These are phyloP conservation scores for Danionella cerebrum DNA, from an alignment of 2,113 vertebrate species.

Conservation along the genomic window DNA sequence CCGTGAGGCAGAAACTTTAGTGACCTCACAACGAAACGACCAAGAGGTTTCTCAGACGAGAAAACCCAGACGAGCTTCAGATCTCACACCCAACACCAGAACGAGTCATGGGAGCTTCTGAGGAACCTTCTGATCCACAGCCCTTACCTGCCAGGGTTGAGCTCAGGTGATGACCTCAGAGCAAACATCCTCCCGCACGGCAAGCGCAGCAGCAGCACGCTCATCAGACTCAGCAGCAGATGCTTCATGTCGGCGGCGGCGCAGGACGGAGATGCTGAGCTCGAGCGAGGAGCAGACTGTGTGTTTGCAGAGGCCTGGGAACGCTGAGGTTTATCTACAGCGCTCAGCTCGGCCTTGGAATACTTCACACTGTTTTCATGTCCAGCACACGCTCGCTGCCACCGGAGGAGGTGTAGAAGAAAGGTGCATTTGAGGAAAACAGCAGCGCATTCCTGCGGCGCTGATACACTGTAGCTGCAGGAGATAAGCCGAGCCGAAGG, in stretches of 20 bases:
- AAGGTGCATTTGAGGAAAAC: slow-evolving; percentile 5
- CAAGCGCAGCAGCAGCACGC: too few relatives aligned
- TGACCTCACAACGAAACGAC: too few relatives aligned
- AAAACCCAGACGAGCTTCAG: too few relatives aligned
- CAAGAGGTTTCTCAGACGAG: too few relatives aligned
- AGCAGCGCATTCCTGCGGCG: neutral
- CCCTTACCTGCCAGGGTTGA: too few relatives aligned
- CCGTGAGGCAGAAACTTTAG: too few relatives aligned
- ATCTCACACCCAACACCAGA: too few relatives aligned
- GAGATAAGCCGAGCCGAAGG: neutral
- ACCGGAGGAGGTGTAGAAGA: slow-evolving; percentile 4
- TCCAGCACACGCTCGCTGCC: slow-evolving; percentile 52
- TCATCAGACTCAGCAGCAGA: too few relatives aligned
- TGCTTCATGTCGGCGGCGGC: slow-evolving; percentile 47
- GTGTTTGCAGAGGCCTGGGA: slow-evolving; percentile 57
- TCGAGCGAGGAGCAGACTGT: slow-evolving; percentile 16
- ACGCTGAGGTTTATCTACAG: slow-evolving; percentile 62
- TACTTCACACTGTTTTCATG: slow-evolving; percentile 63
- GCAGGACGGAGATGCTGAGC: neutral
- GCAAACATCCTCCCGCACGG: too few relatives aligned
- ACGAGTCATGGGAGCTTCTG: too few relatives aligned
- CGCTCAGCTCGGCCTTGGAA: slow-evolving; percentile 62
- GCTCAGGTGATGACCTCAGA: too few relatives aligned
- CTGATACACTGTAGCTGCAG: neutral
- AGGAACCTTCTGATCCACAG: too few relatives aligned